Percentiles rank a stretch among this genome's conserved stretches.
Conservation (phyloP, 1,140 invertebrate genomes). For the Mylabris phalerata region DNA sequence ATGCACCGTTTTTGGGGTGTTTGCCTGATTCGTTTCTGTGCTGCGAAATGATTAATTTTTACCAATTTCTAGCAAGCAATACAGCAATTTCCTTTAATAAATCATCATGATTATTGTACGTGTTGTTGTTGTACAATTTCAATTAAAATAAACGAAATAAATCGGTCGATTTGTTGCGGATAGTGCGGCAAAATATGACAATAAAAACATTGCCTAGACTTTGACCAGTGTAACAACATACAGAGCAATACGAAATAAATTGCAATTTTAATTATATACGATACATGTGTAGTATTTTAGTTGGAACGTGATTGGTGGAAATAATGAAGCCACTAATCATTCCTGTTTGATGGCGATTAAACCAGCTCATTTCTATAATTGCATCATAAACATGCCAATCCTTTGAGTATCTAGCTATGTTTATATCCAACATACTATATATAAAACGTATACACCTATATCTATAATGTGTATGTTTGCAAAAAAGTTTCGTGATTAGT, state of each 20-base stretch:
- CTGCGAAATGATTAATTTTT: no score
- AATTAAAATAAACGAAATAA: conserved; percentile 28
- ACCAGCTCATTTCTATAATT: conserved; percentile 38
- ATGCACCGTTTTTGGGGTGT: no score
- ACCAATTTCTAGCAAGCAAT: no score
- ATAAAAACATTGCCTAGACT: conserved; percentile 17
- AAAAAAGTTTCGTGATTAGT: conserved; percentile 21
- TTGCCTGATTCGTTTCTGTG: no score
- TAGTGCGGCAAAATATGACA: conserved; percentile 21
- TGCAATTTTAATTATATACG: conserved; percentile 29
- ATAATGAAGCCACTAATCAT: conserved; percentile 40
- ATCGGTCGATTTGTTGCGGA: conserved; percentile 23
- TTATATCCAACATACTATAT: neutral
- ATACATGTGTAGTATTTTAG: conserved; percentile 23
- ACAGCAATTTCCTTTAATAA: conserved; percentile 14
- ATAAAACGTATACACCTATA: no score
- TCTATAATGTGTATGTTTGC: neutral
- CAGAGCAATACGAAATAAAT: conserved; percentile 26
- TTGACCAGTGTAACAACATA: neutral
- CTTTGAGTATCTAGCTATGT: conserved; percentile 11
- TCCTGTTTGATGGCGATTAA: conserved; percentile 34
- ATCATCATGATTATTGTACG: conserved; percentile 3
- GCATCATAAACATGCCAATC: conserved; percentile 38
- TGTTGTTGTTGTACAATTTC: conserved; percentile 9
- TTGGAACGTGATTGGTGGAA: conserved; percentile 28